Percentiles rank a stretch among this genome's conserved stretches.
phyloP scores from a whole-genome alignment of 64 coral and sea anemone species.

The Stichodactyla helianthus region DNA sequence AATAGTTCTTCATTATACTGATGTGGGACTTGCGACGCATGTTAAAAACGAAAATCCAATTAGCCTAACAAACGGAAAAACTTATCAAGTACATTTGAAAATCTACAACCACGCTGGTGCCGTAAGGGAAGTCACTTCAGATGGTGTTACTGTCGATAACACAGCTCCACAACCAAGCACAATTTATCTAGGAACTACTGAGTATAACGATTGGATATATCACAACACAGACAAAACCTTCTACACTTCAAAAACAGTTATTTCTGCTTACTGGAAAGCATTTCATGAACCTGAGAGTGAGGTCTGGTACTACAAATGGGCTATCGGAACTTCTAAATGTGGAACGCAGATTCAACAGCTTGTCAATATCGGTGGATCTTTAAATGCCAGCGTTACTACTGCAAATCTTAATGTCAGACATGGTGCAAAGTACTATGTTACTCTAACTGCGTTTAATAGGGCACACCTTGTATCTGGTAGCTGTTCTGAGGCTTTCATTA shows the following conservation, averaged over 20 bases:
- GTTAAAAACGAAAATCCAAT: slow-evolving; percentile 57
- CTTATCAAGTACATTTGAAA: slow-evolving; percentile 65
- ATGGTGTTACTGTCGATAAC: slow-evolving; percentile 69
- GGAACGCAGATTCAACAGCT: slow-evolving; percentile 85
- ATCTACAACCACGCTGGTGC: slow-evolving; percentile 66
- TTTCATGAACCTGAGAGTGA: slow-evolving; percentile 88
- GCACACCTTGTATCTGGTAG: slow-evolving; percentile 70
- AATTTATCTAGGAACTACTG: slow-evolving; percentile 42
- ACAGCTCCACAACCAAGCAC: slow-evolving; percentile 53
- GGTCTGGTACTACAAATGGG: slow-evolving; percentile 98
- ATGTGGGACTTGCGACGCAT: slow-evolving; percentile 83
- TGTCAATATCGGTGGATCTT: slow-evolving; percentile 61
- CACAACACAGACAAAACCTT: slow-evolving; percentile 24
- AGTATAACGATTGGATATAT: slow-evolving; percentile 54
- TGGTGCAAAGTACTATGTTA: slow-evolving; percentile 72
- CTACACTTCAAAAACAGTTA: slow-evolving; percentile 36
- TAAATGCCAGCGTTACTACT: slow-evolving; percentile 61
- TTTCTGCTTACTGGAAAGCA: slow-evolving; percentile 60
- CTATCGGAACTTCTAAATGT: slow-evolving; percentile 75
- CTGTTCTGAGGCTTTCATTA: slow-evolving; percentile 76
- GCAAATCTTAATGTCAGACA: slow-evolving; percentile 28
- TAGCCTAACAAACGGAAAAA: slow-evolving; percentile 56
- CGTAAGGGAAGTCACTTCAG: slow-evolving; percentile 64
- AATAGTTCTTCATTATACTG: slow-evolving; percentile 35
- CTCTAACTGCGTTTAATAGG: slow-evolving; percentile 62